Conservation (phyloP, 2,888 invertebrate genomes). For the Bhutanitis thaidina region DNA sequence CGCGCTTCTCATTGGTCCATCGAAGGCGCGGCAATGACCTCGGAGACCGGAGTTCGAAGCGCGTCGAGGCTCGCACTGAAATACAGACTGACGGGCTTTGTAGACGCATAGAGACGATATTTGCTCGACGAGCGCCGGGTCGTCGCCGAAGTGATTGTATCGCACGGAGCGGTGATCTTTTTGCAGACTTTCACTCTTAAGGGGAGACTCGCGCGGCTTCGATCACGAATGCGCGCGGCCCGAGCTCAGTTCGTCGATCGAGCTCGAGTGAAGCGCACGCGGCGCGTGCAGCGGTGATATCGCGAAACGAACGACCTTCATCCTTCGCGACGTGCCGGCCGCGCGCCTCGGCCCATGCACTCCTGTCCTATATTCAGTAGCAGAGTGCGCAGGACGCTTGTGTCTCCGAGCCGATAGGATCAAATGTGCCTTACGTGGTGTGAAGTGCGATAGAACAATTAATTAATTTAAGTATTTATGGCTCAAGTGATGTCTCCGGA, state of each 20-base stretch:
- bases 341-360: conserved; percentile 57
- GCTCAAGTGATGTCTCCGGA: conserved; percentile 84
- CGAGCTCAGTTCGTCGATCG: conserved; percentile 78
- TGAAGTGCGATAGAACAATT: conserved; percentile 62
- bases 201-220: conserved; percentile 62
- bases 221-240: conserved; percentile 66
- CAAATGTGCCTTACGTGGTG: conserved; percentile 69
- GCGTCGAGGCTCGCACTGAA: conserved; percentile 83
- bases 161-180: conserved; percentile 74
- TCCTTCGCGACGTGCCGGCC: conserved; percentile 63
- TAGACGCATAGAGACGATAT: conserved; percentile 72
- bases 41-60: conserved; percentile 89
- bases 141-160: conserved; percentile 72
- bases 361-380: conserved; percentile 64
- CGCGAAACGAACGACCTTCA: conserved; percentile 67
- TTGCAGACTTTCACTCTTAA: conserved; percentile 81
- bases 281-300: conserved; percentile 55
- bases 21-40: conserved; percentile 88
- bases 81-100: conserved; percentile 75
- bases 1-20: conserved; percentile 74
- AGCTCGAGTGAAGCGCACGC: conserved; percentile 77
- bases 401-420: conserved; percentile 42
- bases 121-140: conserved; percentile 58
- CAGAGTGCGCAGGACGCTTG: conserved; percentile 47
- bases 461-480: conserved; percentile 51